Conservation (phyloP, 2,888 invertebrate genomes). For the Eristalis arbustorum region DNA sequence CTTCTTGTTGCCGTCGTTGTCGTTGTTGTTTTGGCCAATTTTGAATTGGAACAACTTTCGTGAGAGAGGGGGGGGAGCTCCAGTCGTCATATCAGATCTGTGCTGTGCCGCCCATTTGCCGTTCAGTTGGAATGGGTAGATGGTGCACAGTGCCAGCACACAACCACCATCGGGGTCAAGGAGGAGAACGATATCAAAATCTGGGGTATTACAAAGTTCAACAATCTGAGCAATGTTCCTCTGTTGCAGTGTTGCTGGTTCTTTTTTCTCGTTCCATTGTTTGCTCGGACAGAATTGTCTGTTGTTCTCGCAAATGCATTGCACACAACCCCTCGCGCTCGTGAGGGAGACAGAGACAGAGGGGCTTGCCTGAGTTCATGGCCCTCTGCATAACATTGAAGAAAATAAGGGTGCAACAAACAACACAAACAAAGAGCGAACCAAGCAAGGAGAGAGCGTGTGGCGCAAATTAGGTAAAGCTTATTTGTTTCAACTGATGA, state of each 20-base stretch:
- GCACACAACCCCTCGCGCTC: background rate
- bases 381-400: constrained; percentile 42
- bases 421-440: background rate
- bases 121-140: no score
- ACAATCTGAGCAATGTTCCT: constrained; percentile 59
- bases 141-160: background rate
- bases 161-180: constrained; percentile 54
- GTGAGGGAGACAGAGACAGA: background rate
- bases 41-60: background rate
- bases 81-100: constrained; percentile 25
- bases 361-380: background rate
- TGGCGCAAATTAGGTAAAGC: constrained; percentile 61
- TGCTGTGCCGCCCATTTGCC: no score
- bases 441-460: constrained; percentile 4
- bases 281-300: constrained; percentile 30
- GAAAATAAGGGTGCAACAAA: constrained; percentile 19
- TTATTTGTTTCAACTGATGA: constrained; percentile 48
- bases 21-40: constrained; percentile 38
- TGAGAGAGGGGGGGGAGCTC: background rate
- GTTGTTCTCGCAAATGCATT: constrained; percentile 31
- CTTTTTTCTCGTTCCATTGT: constrained; percentile 1
- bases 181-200: constrained; percentile 51
- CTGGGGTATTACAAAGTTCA: constrained; percentile 65
- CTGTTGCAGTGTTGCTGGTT: constrained; percentile 29
- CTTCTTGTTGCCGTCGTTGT: constrained; percentile 44